Conservation (phyloP, 2,113 vertebrate species). For the Semnornis frantzii region DNA sequence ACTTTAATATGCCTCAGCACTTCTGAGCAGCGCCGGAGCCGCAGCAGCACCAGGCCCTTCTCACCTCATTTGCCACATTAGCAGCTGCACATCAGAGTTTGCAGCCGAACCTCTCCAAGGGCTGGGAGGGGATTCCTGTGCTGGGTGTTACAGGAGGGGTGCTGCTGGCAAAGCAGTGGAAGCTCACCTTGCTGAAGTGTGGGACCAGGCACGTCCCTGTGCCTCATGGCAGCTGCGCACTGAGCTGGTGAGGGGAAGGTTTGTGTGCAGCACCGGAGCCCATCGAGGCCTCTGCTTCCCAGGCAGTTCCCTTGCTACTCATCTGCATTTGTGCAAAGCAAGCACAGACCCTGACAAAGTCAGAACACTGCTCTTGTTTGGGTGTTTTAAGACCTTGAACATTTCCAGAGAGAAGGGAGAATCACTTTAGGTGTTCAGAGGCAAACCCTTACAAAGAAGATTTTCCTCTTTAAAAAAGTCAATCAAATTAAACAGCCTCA, state of each 20-base stretch:
- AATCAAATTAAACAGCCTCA: background rate
- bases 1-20: constrained; percentile 11
- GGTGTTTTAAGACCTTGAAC: background rate
- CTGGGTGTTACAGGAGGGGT: background rate
- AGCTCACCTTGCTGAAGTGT: background rate
- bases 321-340: background rate
- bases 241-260: background rate
- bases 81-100: background rate
- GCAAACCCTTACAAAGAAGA: background rate
- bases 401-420: background rate
- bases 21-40: background rate
- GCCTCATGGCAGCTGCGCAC: background rate
- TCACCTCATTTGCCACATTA: background rate
- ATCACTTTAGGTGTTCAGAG: background rate
- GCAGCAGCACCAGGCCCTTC: background rate
- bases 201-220: too few relatives aligned
- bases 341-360: background rate
- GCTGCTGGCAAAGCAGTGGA: accelerated
- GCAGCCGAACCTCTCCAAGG: background rate
- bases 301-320: background rate
- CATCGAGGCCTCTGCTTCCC: background rate
- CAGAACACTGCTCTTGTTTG: background rate
- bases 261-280: background rate
- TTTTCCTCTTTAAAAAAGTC: background rate
- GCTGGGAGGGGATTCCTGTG: background rate